A percentile compares a stretch with the other conserved stretches of the same genome.
Conservation (phyloP, 2,888 invertebrate genomes). For the Drosophila peninsularis region DNA sequence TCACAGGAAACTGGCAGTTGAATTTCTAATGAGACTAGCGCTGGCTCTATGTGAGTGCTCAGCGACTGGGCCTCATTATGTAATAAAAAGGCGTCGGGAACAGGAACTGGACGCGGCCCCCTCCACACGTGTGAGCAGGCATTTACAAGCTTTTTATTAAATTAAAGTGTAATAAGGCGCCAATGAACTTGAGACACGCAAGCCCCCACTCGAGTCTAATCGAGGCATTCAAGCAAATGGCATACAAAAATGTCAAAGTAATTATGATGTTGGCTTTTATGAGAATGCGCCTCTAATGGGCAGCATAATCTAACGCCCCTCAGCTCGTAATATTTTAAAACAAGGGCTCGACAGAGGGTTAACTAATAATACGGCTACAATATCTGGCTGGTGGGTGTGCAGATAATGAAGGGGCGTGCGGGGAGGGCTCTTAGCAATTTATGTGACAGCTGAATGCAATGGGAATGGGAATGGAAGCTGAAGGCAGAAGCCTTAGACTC, state of each 20-base stretch:
- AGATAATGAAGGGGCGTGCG: neutral
- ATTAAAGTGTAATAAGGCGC: constrained; percentile 76
- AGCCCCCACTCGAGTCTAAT: constrained; percentile 12
- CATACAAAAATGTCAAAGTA: constrained; percentile 69
- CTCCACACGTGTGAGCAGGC: constrained; percentile 63
- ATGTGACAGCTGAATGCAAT: neutral
- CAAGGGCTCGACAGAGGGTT: constrained; percentile 29
- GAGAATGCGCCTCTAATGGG: constrained; percentile 42
- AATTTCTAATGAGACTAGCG: constrained; percentile 65
- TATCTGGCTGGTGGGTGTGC: constrained; percentile 17
- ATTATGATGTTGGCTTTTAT: constrained; percentile 74
- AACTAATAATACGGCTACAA: constrained; percentile 35
- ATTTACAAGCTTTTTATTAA: constrained; percentile 77
- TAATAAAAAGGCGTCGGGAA: constrained; percentile 72
- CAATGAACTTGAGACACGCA: constrained; percentile 67
- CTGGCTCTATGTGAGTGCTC: neutral
- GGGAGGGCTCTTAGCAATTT: neutral
- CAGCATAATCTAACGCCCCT: constrained; percentile 32
- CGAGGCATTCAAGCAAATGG: constrained; percentile 42
- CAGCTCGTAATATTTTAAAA: constrained; percentile 46
- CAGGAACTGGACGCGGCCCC: constrained; percentile 12
- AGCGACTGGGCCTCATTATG: constrained; percentile 62
- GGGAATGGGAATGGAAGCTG: neutral
- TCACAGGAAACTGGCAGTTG: constrained; percentile 61
- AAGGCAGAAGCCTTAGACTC: neutral